Evolutionary conservation across 2,797 vertebrate species (phyloP), one percentile per base, ranked within the genome.

Genomic region (Onychomys torridus): DNA sequence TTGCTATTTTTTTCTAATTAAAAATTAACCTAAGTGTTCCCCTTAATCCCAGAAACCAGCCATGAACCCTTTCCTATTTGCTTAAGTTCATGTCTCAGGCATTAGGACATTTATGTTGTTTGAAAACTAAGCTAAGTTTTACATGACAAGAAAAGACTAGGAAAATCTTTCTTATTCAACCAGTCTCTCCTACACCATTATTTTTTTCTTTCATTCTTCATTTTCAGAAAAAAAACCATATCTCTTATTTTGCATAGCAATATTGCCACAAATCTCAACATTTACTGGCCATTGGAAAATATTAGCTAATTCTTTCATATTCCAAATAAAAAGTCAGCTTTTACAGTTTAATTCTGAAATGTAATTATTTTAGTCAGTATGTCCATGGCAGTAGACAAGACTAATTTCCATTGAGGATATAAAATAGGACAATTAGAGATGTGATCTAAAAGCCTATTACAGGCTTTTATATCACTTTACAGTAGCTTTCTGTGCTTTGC

Each of bases 151-250:
- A 96, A 83, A 90, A 32, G 49, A 91, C 16, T 92, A 46, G 25
- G 43, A 95, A 34, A 87, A 95, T 85, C 27, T 79, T 63, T 86
- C 32, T 91, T 96, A 89, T 88, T 76, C 71, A 79, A 92, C 19
- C 27, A 83, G 11, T 84, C 77, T 91, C 49, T 95, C 59, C 46
- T 86, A 93, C 93, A 97, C 71, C 67, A 79, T 96, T 73, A 90
- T 89, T 95, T 95, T 96, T 96, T 43, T 94, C 25, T 93, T 96
- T 10, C 6, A 77, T 16, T 16, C 81, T 95, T 95, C 49, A 92
- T 96, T 96, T 96, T 32, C 59, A 97, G 82, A 93, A 92, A 96
- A 96, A 76, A n/a, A n/a, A n/a, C n/a, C 25, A 97, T 76, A 78
- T 46, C 86, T 55, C 85, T 97, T 96, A n/a, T 88, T 93, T 95